Conservation (phyloP, 2,113 vertebrate species). For the Calyptomena viridis region DNA sequence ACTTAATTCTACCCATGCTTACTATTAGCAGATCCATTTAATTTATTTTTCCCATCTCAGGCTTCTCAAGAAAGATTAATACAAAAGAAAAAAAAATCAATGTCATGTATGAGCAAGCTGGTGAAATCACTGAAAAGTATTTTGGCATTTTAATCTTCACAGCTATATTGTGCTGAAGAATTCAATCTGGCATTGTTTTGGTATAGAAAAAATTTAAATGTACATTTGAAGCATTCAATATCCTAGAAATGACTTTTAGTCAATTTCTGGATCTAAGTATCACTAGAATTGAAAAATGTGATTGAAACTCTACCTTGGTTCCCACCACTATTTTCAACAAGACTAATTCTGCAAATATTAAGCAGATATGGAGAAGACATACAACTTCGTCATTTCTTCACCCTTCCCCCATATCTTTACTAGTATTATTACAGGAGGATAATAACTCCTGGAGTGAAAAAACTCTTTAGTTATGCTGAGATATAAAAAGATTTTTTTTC, state of each 20-base stretch:
- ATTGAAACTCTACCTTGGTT: not conserved
- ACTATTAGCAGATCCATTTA: not conserved
- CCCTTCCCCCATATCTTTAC: not conserved
- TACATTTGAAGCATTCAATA: not conserved
- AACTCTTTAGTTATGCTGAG: not conserved
- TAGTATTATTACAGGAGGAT: not conserved
- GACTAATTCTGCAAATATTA: not conserved
- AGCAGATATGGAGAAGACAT: not conserved
- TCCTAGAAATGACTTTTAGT: not conserved
- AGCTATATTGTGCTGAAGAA: not conserved
- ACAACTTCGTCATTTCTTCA: not conserved
- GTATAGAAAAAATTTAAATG: not conserved
- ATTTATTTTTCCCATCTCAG: not conserved
- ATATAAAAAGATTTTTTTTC: not conserved
- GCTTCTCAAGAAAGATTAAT: not conserved
- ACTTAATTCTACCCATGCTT: not conserved
- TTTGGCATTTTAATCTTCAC: conserved; percentile 8
- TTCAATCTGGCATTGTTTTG: not conserved
- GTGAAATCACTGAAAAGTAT: not conserved
- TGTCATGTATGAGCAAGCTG: not conserved
- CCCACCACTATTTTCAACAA: not conserved
- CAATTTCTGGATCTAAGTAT: not conserved
- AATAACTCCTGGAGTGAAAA: not conserved
- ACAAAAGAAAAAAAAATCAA: not conserved
- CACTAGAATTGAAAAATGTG: not conserved